These are phyloP conservation scores for Chalcosyrphus nemorum DNA, from an alignment of 2,888 invertebrate genomes.

Conservation along the genomic window DNA sequence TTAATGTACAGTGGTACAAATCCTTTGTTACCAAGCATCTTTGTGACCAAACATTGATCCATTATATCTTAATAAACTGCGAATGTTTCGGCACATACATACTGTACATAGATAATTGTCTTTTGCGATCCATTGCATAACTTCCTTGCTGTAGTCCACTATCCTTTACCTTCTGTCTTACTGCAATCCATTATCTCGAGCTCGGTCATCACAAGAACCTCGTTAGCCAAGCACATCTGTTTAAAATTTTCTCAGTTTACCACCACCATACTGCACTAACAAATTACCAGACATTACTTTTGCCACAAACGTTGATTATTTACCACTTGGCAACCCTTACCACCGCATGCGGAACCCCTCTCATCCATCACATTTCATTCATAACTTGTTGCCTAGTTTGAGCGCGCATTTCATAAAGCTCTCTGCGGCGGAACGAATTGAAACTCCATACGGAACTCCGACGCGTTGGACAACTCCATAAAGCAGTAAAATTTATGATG, in stretches of 20 bases:
- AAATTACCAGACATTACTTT: conserved; percentile 54
- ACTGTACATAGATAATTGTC: too few species aligned
- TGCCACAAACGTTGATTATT: conserved; percentile 48
- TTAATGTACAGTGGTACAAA: too few species aligned
- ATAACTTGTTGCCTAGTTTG: conserved; percentile 25
- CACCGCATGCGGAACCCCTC: not conserved
- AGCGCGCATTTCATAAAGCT: conserved; percentile 40
- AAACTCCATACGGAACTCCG: conserved; percentile 53
- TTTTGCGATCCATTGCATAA: too few species aligned
- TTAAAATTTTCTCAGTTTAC: conserved; percentile 21
- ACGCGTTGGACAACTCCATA: conserved; percentile 72
- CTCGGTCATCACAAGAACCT: too few species aligned
- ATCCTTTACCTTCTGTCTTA: too few species aligned
- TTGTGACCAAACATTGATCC: too few species aligned
- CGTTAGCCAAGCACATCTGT: not conserved
- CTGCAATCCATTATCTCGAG: too few species aligned
- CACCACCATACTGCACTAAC: conserved; percentile 15
- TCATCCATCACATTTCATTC: conserved; percentile 5
- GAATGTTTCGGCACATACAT: too few species aligned
- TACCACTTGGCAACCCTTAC: conserved; percentile 26
- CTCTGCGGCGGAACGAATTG: conserved; percentile 17
- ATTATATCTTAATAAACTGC: too few species aligned
- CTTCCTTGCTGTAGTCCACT: too few species aligned
- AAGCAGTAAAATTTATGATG: conserved; percentile 73
- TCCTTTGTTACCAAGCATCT: too few species aligned